These are phyloP conservation scores for Meteorus colon DNA, from an alignment of 2,888 invertebrate genomes.

Conservation along the genomic window DNA sequence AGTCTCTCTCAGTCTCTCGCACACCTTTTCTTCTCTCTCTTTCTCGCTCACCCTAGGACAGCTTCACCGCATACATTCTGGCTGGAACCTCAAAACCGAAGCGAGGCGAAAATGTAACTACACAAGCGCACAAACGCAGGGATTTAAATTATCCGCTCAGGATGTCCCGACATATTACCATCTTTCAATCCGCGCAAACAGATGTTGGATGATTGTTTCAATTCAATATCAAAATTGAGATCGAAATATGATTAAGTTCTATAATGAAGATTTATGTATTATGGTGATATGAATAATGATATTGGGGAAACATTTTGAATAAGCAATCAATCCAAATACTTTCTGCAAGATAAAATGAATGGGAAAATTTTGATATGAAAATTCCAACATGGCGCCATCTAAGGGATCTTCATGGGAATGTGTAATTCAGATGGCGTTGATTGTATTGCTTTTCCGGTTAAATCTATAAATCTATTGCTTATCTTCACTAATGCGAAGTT, in stretches of 20 bases:
- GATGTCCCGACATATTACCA: conserved; percentile 20
- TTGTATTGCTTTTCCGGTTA: neutral
- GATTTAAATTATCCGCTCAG: conserved; percentile 33
- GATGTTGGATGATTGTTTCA: too few relatives aligned
- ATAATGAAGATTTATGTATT: neutral
- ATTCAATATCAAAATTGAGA: too few relatives aligned
- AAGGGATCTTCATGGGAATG: neutral
- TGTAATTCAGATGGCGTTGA: neutral
- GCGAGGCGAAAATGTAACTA: neutral
- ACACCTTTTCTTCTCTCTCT: neutral
- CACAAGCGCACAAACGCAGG: conserved; percentile 33
- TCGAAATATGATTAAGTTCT: too few relatives aligned
- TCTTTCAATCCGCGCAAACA: too few relatives aligned
- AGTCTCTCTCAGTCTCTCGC: neutral
- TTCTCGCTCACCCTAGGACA: neutral
- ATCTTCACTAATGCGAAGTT: too few relatives aligned
- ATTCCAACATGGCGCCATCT: neutral
- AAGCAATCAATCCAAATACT: neutral
- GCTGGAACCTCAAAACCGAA: conserved; percentile 24
- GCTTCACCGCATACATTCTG: neutral
- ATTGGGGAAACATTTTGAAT: neutral
- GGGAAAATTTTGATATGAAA: neutral
- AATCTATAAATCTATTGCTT: neutral
- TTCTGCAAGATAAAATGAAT: neutral
- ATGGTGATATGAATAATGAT: neutral